Conservation (phyloP, 2,888 invertebrate genomes). For the Neuroscelio doddi region DNA sequence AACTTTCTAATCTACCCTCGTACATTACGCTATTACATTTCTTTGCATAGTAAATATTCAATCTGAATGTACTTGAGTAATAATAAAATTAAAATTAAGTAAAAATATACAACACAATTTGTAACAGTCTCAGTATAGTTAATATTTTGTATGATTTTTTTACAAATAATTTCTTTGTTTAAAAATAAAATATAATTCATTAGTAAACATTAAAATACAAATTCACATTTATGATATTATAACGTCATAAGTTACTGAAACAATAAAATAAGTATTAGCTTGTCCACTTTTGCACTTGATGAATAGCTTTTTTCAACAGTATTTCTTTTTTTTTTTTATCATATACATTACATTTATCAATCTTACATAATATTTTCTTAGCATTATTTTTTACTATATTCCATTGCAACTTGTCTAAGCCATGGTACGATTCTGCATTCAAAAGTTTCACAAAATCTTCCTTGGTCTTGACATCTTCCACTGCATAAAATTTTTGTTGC, state of each 20-base stretch:
- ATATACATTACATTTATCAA: conserved; percentile 44
- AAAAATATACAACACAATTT: no score
- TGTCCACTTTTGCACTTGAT: conserved; percentile 49
- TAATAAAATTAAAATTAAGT: no score
- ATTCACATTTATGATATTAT: background rate
- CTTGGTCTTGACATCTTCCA: conserved; percentile 59
- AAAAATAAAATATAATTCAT: background rate
- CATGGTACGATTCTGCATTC: conserved; percentile 52
- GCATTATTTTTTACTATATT: conserved; percentile 72
- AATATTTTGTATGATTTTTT: no score
- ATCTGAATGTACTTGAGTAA: no score
- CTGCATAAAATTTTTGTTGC: no score
- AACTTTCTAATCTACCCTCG: no score
- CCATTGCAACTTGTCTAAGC: conserved; percentile 75
- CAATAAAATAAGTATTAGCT: conserved; percentile 15
- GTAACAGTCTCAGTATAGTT: no score
- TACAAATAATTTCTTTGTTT: background rate
- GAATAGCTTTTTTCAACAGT: conserved; percentile 47
- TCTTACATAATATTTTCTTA: conserved; percentile 62
- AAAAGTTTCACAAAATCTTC: conserved; percentile 51
- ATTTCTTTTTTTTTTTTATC: conserved; percentile 38
- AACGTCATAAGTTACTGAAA: background rate
- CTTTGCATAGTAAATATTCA: no score
- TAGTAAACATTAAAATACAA: background rate
- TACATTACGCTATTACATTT: no score